Base-by-base conservation (phyloP, 2,888 invertebrate species). In the Dione vanillae region DNA sequence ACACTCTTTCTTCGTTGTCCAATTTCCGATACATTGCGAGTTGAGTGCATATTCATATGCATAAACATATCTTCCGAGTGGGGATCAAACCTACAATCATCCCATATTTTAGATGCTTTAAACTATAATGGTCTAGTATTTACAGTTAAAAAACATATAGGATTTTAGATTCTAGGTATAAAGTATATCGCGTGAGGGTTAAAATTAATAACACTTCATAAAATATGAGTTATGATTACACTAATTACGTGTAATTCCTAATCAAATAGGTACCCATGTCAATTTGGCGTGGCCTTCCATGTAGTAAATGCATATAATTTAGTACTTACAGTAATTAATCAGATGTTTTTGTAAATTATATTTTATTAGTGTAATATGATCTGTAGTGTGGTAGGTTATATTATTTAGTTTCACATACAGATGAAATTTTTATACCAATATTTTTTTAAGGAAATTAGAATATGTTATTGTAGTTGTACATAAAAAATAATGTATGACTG, bases 171-270 rank as follows among this genome's bases (percentile, higher is more conserved):
- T 59, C 20, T 14, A 59, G 20, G 43, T 43, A 19, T 41, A 40
- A 12, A n/a, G 14, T 8, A 2, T 11, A 16, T 61, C 67, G 75
- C 75, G 73, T 74, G 74, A 69, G 69, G 65, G 66, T 72, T 56
- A 70, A 69, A 71, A 76, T 74, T 76, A 75, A 76, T 75, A 72
- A 71, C 65, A 69, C 58, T 47, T 69, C 62, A 65, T 72, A 72
- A 70, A 69, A 51, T 64, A 49, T 65, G 70, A 67, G 37, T 73
- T 56, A 73, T 68, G 70, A 65, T 65, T 56, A 54, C 58, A 65
- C 11, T 68, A 65, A 73, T 73, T 65, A 54, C 61, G 8, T 20
- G 54, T 70, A 67, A 70, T 51, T 67, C 35, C 40, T 67, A 65
- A 41, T 67, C 43, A 67, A 64, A 64, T 58, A 37, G 37, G 41